Conservation (phyloP, 2,797 vertebrate species). For the Chaenodraco wilsoni region DNA sequence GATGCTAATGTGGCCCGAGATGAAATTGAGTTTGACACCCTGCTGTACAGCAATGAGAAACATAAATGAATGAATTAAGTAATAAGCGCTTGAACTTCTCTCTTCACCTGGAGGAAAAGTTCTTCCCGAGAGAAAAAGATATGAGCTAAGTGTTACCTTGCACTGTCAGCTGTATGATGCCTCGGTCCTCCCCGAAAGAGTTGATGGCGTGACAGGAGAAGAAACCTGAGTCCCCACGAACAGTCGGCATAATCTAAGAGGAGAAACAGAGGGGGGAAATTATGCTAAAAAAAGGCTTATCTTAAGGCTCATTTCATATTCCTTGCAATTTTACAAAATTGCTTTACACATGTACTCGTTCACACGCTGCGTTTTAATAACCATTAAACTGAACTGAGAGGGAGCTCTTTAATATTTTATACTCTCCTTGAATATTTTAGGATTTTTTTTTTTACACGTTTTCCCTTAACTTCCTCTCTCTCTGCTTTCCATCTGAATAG, state of each 20-base stretch:
- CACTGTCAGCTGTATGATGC: constrained; percentile 98
- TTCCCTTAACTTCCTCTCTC: not conserved
- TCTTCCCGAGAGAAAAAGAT: constrained; percentile 8
- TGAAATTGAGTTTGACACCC: no score
- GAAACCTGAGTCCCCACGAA: constrained; percentile 98
- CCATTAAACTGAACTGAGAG: constrained; percentile 42
- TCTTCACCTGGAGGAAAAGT: not conserved
- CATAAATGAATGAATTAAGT: constrained; percentile 40
- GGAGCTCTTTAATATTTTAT: constrained; percentile 52
- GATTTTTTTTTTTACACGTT: constrained; percentile 19
- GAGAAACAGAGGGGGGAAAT: constrained; percentile 22
- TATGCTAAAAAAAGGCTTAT: constrained; percentile 20
- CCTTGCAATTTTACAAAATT: constrained; percentile 20
- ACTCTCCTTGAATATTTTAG: constrained; percentile 34
- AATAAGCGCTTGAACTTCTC: constrained; percentile 35
- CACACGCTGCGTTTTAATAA: constrained; percentile 47
- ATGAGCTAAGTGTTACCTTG: constrained; percentile 86
- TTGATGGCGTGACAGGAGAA: constrained; percentile 99
- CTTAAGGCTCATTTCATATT: constrained; percentile 8
- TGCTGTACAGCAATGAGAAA: constrained; percentile 28
- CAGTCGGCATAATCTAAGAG: constrained; percentile 93
- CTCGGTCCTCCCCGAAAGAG: constrained; percentile 97
- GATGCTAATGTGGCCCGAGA: no score
- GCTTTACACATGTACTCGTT: constrained; percentile 29
- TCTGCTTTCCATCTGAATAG: constrained; percentile 25